phyloP scores from a whole-genome alignment of 2,113 vertebrate species.

The Columba janthina region DNA sequence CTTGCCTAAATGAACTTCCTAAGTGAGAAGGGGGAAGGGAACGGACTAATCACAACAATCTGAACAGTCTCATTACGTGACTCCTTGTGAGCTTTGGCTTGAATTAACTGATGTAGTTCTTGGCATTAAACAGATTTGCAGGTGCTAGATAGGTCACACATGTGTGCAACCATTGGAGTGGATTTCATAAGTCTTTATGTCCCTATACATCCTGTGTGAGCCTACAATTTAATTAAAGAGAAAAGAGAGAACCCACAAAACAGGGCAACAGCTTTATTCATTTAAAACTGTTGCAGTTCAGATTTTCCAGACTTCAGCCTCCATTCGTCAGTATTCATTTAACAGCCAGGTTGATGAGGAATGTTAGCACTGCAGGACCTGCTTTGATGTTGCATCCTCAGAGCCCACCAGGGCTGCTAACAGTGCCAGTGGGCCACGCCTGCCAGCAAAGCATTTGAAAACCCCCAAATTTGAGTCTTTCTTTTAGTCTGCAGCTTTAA shows the following conservation, averaged over 20 bases:
- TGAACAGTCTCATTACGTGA: conserved; percentile 17
- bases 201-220: not conserved
- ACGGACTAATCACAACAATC: conserved; percentile 47
- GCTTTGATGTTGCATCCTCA: not conserved
- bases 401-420: too few relatives aligned
- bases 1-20: conserved; percentile 61
- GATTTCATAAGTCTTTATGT: conserved; percentile 13
- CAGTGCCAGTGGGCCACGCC: not conserved
- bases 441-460: not conserved
- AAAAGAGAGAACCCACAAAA: not conserved
- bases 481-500: not conserved
- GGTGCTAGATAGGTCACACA: conserved; percentile 52
- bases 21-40: conserved; percentile 27
- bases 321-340: not conserved
- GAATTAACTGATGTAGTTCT: conserved; percentile 49
- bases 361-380: not conserved
- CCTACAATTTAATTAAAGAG: conserved; percentile 40
- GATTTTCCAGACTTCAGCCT: not conserved
- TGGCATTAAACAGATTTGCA: conserved; percentile 51
- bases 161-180: not conserved
- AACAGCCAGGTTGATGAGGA: not conserved
- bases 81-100: conserved; percentile 56
- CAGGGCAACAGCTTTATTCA: not conserved
- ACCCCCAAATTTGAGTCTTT: not conserved
- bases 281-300: not conserved